Base-by-base conservation (phyloP, 2,113 vertebrate genomes). In the Ophiodon elongatus region DNA sequence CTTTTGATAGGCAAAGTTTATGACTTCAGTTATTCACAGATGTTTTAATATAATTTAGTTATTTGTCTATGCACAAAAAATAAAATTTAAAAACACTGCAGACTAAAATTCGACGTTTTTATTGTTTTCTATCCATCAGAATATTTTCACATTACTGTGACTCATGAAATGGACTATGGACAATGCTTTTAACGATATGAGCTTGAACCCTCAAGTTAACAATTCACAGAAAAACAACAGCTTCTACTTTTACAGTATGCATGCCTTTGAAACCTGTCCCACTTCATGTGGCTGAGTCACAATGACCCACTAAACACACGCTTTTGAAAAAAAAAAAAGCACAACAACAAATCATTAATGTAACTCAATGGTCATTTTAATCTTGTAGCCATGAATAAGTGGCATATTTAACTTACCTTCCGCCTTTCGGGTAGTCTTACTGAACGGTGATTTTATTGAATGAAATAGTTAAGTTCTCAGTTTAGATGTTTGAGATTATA, bases 261-360 rank as follows among this genome's bases (percentile, higher is more conserved):
- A 71, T 27, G 19, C 23, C 21, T 60, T 56, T 63, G 19, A 29
- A 50, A 43, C 69, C 31, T 62, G 15, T 35, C 19, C 15, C 6
- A 41, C 56, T 1, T 6, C 2, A 33, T 35, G 21, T 45, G 19
- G 6, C 17, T 59, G 1, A 57, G 1, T 75, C 27, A n/a, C 33
- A 39, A 8, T 29, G 21, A 33, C 37, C 25, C 17, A 56, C 29
- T 19, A 66, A 9, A 52, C 50, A 56, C 23, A 56, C 54, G 27
- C 50, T 45, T 45, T 45, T 45, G 43, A 45, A 17, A 5, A 15
- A 45, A 45, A 45, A 37, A 37, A 4, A n/a, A n/a, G n/a, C n/a
- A n/a, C 2, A 41, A 45, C 41, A 15, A 45, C 35, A 47, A 85
- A 93, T 91, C 47, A 87, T 85, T 88, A 4, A 73, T 52, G n/a